Evolutionary conservation across 2,888 invertebrate species (phyloP).

Genomic region (Tetrapedia diversipes): DNA sequence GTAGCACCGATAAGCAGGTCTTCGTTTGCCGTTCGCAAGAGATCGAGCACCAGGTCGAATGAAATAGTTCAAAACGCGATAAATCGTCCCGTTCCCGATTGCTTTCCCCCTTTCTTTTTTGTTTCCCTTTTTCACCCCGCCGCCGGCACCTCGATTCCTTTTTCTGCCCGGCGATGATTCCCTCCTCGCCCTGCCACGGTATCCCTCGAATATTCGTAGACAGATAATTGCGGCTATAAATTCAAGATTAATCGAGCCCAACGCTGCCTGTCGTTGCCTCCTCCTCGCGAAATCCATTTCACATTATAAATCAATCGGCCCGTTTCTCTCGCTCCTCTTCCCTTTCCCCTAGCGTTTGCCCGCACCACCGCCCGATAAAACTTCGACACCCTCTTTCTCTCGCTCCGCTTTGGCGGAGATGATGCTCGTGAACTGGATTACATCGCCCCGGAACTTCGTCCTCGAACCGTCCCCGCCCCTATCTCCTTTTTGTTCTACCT

Average conservation of each 20-base stretch:
- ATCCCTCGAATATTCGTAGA: slow-evolving; percentile 76
- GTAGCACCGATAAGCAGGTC: not conserved
- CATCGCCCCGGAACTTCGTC: slow-evolving; percentile 51
- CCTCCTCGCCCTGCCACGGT: slow-evolving; percentile 38
- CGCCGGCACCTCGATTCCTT: slow-evolving; percentile 40
- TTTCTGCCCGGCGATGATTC: slow-evolving; percentile 38
- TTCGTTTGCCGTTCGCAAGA: slow-evolving; percentile 32
- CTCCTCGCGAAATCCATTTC: slow-evolving; percentile 78
- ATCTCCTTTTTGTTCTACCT: not conserved
- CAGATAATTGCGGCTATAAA: slow-evolving; percentile 79
- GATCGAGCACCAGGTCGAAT: slow-evolving; percentile 17
- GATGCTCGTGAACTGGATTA: slow-evolving; percentile 63
- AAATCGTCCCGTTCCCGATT: slow-evolving; percentile 52
- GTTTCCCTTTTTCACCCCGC: not conserved
- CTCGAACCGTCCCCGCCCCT: slow-evolving; percentile 26
- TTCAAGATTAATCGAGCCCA: slow-evolving; percentile 78
- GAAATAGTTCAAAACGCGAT: slow-evolving; percentile 59
- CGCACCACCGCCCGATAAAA: slow-evolving; percentile 73
- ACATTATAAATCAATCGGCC: slow-evolving; percentile 77
- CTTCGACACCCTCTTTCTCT: slow-evolving; percentile 53
- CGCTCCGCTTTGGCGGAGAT: slow-evolving; percentile 41
- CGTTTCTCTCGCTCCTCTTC: slow-evolving; percentile 67
- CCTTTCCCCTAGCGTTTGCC: slow-evolving; percentile 38
- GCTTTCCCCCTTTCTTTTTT: slow-evolving; percentile 22
- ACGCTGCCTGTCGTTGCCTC: slow-evolving; percentile 74